Evolutionary conservation across 2,797 vertebrate species (phyloP), one percentile per base, ranked within the genome.

Genomic region (Lepus oiostolus): DNA sequence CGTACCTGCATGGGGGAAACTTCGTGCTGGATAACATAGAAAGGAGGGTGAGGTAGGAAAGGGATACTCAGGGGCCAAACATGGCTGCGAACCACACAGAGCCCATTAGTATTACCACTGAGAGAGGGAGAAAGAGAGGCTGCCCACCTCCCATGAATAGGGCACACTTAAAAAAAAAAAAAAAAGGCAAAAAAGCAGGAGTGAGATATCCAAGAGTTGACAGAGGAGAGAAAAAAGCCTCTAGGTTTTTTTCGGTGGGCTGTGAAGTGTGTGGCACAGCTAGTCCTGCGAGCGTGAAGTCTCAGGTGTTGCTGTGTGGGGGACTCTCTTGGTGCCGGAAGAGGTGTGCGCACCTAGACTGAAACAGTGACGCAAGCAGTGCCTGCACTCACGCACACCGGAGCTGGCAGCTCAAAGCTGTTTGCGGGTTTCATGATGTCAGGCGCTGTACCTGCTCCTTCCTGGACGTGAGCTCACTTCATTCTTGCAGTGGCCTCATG

Each of bases 1-100:
- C 14, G 54, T 52, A 28, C 24, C 76, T 92, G 50, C 63, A 35
- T 22, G 62, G 82, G 92, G 54, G 42, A 85, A 90, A 88, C 67
- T 19, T 8, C 30, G 19, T 16, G 4, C 42, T 38, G 28, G 38
- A 81, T 5, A 16, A 85, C 7, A 21, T 2, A 50, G 74, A 67
- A 76, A 84, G 21, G 67, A 22, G 17, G 68, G 30, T 72, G 17
- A 52, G 17, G 28, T n/a, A 70, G 62, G n/a, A 68, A 63, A 90
- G 28, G 74, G 32, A 63, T 5, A 32, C 17, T n/a, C 28, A 32
- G 26, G 38, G 32, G 26, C 30, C 47, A 63, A 54, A 7, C n/a
- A 32, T 22, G 28, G 32, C 19, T 70, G 19, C 38, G 7, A 42
- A 50, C 4, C 2, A 16, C 14, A 6, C 28, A 77, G 26, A 17